phyloP scores from a whole-genome alignment of 1,140 invertebrate genomes.

The Hydropsyche tenuis region DNA sequence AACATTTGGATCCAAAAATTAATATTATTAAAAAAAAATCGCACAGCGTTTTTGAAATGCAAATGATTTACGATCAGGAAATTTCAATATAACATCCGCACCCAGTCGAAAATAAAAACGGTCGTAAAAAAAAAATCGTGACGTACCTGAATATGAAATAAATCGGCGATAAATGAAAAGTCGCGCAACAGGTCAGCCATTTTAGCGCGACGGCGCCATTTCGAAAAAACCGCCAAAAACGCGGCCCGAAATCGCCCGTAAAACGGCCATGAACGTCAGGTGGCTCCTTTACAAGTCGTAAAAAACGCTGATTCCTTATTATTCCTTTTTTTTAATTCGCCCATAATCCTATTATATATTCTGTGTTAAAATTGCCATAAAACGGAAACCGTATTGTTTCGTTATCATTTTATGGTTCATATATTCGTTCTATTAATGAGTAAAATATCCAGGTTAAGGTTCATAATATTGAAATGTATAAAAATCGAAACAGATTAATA shows the following conservation, averaged over 20 bases:
- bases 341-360: background rate
- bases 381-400: too few relatives aligned
- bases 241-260: background rate
- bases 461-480: too few relatives aligned
- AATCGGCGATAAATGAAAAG: background rate
- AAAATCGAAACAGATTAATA: too few relatives aligned
- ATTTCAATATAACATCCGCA: too few relatives aligned
- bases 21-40: too few relatives aligned
- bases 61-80: too few relatives aligned
- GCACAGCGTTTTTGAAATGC: too few relatives aligned
- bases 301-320: background rate
- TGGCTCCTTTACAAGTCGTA: background rate
- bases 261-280: constrained; percentile 13
- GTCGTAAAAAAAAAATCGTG: background rate
- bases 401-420: too few relatives aligned
- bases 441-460: too few relatives aligned
- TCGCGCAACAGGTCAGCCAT: constrained; percentile 19
- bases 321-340: constrained; percentile 3
- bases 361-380: too few relatives aligned
- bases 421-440: too few relatives aligned
- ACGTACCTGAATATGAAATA: background rate
- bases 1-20: too few relatives aligned
- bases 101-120: background rate
- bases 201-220: constrained; percentile 11
- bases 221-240: constrained; percentile 1